Evolutionary conservation across 1,140 invertebrate species (phyloP).

Genomic region (Tribolium madens): DNA sequence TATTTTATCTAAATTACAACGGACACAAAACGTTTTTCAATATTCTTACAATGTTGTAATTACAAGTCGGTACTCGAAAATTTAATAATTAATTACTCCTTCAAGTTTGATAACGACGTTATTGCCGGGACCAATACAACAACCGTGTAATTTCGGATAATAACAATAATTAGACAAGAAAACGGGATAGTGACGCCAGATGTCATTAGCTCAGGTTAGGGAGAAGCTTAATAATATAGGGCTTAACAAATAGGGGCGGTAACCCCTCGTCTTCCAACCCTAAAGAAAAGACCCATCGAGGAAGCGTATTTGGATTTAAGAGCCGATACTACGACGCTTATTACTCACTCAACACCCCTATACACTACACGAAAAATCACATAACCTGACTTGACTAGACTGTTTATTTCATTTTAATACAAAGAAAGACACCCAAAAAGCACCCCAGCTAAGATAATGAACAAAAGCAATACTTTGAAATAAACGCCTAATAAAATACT

Average conservation of each 20-base stretch:
- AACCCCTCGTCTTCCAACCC: slow-evolving; percentile 20
- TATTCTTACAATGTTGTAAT: slow-evolving; percentile 3
- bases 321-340: slow-evolving; percentile 37
- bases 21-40: slow-evolving; percentile 22
- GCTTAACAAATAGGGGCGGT: slow-evolving; percentile 36
- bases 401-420: not conserved
- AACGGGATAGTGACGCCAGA: slow-evolving; percentile 40
- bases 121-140: slow-evolving; percentile 19
- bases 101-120: slow-evolving; percentile 23
- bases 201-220: slow-evolving; percentile 43
- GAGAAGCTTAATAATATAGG: slow-evolving; percentile 31
- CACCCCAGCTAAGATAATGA: no score
- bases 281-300: slow-evolving; percentile 23
- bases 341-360: slow-evolving; percentile 42
- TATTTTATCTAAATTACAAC: slow-evolving; percentile 12
- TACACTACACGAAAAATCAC: not conserved
- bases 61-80: slow-evolving; percentile 13
- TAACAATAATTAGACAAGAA: slow-evolving; percentile 42
- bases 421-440: not conserved
- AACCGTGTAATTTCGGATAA: slow-evolving; percentile 41
- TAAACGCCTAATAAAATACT: no score
- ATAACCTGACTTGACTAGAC: no score
- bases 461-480: no score
- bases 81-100: slow-evolving; percentile 31
- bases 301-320: slow-evolving; percentile 33